Conservation (phyloP, 2,797 vertebrate genomes). For the Pseudopleuronectes americanus region DNA sequence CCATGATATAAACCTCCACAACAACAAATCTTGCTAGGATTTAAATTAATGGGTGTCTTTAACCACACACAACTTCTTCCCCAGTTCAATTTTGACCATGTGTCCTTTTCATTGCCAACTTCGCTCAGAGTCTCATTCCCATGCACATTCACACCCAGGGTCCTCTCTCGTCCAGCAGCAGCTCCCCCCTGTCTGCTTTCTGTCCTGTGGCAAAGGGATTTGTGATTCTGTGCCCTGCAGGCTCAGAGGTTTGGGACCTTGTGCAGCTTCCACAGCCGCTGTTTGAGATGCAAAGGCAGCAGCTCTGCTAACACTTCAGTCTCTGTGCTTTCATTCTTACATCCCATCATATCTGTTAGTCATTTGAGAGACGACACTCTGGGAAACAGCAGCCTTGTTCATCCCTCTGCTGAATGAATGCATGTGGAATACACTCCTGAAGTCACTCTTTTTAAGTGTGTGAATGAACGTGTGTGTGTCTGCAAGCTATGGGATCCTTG, state of each 20-base stretch:
- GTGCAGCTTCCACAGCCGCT: slow-evolving; percentile 7
- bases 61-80: slow-evolving; percentile 3
- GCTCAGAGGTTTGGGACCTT: slow-evolving; percentile 1
- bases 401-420: slow-evolving; percentile 45
- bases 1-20: not conserved
- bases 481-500: slow-evolving; percentile 55
- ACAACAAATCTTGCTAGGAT: not conserved
- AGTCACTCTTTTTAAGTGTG: slow-evolving; percentile 36
- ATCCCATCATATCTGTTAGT: slow-evolving; percentile 15
- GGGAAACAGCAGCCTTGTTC: slow-evolving; percentile 69
- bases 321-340: slow-evolving; percentile 13
- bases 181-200: slow-evolving; percentile 9
- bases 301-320: slow-evolving; percentile 2
- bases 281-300: slow-evolving; percentile 37
- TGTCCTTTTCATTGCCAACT: not conserved
- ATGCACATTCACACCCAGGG: not conserved
- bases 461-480: slow-evolving; percentile 35
- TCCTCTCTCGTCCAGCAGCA: slow-evolving; percentile 11
- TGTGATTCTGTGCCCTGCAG: slow-evolving; percentile 23
- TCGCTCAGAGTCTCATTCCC: slow-evolving; percentile 5
- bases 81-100: not conserved
- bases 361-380: slow-evolving; percentile 38
- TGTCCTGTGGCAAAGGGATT: slow-evolving; percentile 12
- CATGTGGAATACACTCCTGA: slow-evolving; percentile 34
- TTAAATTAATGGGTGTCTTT: not conserved